phyloP scores from a whole-genome alignment of 2,888 invertebrate species.

The Phaedon cochleariae region DNA sequence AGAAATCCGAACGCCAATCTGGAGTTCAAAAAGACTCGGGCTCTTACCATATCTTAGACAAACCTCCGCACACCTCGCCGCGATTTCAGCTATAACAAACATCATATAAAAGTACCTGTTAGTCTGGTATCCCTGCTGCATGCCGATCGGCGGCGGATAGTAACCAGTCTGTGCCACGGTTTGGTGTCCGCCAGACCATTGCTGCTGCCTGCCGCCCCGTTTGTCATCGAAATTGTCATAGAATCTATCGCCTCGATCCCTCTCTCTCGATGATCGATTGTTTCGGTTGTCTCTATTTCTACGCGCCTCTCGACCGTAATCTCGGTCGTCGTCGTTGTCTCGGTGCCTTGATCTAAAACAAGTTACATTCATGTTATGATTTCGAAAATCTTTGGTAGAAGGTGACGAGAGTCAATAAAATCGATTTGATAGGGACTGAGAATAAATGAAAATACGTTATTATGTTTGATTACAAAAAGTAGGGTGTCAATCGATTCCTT shows the following conservation, averaged over 20 bases:
- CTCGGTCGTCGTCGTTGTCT: slow-evolving; percentile 49
- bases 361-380: no score
- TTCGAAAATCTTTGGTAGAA: no score
- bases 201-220: slow-evolving; percentile 24
- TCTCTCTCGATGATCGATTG: slow-evolving; percentile 32
- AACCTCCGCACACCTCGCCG: not conserved
- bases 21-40: not conserved
- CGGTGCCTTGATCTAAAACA: slow-evolving; percentile 50
- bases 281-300: slow-evolving; percentile 26
- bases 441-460: no score
- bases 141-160: slow-evolving; percentile 45
- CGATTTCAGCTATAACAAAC: slow-evolving; percentile 24
- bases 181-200: slow-evolving; percentile 31
- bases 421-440: no score
- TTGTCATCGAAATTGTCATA: slow-evolving; percentile 40
- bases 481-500: no score
- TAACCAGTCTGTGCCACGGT: slow-evolving; percentile 40
- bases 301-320: slow-evolving; percentile 51
- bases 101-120: slow-evolving; percentile 49
- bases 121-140: slow-evolving; percentile 44
- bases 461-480: no score
- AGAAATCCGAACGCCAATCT: no score
- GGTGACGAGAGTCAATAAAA: no score
- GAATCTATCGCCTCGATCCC: slow-evolving; percentile 39
- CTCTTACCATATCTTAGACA: slow-evolving; percentile 19